Evolutionary conservation across 2,888 invertebrate genomes (phyloP), one percentile per base, ranked within the genome.

Genomic region (Fabriciana adippe): DNA sequence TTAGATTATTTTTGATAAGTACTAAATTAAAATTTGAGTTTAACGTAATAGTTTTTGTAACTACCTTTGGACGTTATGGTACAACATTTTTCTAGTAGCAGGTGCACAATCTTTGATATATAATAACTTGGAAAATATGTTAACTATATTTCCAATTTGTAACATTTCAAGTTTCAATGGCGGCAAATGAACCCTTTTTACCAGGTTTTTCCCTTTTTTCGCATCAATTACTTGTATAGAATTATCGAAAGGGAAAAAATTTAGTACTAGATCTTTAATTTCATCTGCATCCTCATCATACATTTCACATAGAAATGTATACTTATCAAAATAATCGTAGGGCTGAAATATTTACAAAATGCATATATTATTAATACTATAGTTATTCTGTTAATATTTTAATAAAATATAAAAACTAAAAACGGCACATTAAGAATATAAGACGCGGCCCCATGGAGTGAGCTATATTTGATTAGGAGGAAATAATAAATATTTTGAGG

Each of bases 301-400:
- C 97, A 97, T 98, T 88, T 98, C 97, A 35, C 96, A 96, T 55
- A 94, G 80, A 84, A 96, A 96, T 47, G 91, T 88, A 68, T 93
- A 87, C 77, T 93, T 93, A 72, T 94, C 93, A 70, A 88, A 92
- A 80, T 92, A 94, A 73, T 93, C 94, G 78, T 83, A 89, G 15
- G 89, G 86, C 90, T 90, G 77, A 47, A 79, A 79, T 54, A 41
- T 41, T 35, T 35, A 35, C 6, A 6, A 35, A 41, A 41, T 41
- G 11, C 35, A 41, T 41, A 11, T 41, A 41, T 41, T 41, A 11
- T 11, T 11, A 11, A 2, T 41, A 35, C 35, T 41, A 41, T 2
- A 11, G 8, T 41, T 11, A 8, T 41, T 11, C 11, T 41, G 35
- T 11, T 11, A 11, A 11, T 41, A 41, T 41, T 41, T 11, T 8